A percentile compares a stretch with the other conserved stretches of the same genome.
Conservation (phyloP, 1,140 invertebrate genomes). For the Lethocerus indicus region DNA sequence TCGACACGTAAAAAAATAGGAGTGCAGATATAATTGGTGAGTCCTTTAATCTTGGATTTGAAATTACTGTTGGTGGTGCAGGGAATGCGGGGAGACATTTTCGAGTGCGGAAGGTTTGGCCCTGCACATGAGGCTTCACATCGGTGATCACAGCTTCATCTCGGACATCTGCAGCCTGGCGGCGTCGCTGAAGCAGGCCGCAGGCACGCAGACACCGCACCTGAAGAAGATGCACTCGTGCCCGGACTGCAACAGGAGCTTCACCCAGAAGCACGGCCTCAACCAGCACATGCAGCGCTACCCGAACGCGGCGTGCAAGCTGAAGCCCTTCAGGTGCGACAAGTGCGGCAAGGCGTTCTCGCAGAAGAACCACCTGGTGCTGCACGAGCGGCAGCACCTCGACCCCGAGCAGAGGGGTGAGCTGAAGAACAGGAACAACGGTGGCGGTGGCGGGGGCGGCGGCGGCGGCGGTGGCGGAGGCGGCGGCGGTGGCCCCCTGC, state of each 20-base stretch:
- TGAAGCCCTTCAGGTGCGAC: constrained; percentile 61
- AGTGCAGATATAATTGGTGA: no score
- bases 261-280: constrained; percentile 63
- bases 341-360: constrained; percentile 77
- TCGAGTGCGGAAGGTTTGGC: constrained; percentile 54
- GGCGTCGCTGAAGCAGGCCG: constrained; percentile 40
- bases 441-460: no score
- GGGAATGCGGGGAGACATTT: constrained; percentile 45
- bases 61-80: constrained; percentile 18
- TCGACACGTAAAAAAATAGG: no score
- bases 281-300: constrained; percentile 57
- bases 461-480: no score
- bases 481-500: no score
- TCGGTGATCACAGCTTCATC: constrained; percentile 64
- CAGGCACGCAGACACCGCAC: constrained; percentile 18
- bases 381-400: constrained; percentile 67
- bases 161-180: constrained; percentile 70
- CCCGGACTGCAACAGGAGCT: constrained; percentile 65
- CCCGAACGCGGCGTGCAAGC: constrained; percentile 59
- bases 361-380: constrained; percentile 62
- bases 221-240: constrained; percentile 60
- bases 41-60: background rate
- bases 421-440: constrained; percentile 8
- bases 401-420: constrained; percentile 25
- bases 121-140: constrained; percentile 61